Conservation (phyloP, 2,797 vertebrate species). For the Oreochromis grahami region DNA sequence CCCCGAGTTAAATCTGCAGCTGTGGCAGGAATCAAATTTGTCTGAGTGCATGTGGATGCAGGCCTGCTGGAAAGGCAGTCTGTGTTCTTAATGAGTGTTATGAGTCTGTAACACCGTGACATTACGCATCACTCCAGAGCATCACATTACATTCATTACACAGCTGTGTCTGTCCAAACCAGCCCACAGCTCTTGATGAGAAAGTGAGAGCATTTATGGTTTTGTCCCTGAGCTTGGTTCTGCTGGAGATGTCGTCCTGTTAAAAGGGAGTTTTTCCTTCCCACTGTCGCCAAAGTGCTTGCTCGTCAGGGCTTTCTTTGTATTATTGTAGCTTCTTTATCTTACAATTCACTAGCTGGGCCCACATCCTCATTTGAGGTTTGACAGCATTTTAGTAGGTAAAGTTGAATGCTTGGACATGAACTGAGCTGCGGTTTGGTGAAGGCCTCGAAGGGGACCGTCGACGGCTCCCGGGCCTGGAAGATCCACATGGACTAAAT, state of each 20-base stretch:
- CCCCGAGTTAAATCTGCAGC: background rate
- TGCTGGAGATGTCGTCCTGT: fast-evolving
- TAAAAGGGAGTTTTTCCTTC: background rate
- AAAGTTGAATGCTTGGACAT: too few relatives aligned
- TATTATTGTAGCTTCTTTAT: fast-evolving
- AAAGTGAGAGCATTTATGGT: background rate
- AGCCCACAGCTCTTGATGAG: background rate
- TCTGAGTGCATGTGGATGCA: background rate
- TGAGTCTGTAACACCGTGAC: background rate
- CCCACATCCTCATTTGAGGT: too few relatives aligned
- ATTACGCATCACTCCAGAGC: fast-evolving
- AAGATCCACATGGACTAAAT: too few relatives aligned
- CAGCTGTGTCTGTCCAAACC: background rate
- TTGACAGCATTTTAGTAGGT: too few relatives aligned
- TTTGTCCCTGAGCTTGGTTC: background rate
- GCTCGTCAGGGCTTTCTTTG: background rate
- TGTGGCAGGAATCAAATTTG: background rate
- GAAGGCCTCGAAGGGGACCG: too few relatives aligned
- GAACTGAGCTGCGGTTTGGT: too few relatives aligned
- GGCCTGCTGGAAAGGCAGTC: background rate
- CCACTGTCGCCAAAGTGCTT: background rate
- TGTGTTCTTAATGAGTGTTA: background rate
- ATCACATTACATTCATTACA: background rate
- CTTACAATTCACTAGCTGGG: background rate
- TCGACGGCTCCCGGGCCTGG: too few relatives aligned